Percentiles rank a stretch among this genome's conserved stretches.
These are phyloP conservation scores for Coptotermes formosanus DNA, from an alignment of 1,140 invertebrate genomes.

Conservation along the genomic window DNA sequence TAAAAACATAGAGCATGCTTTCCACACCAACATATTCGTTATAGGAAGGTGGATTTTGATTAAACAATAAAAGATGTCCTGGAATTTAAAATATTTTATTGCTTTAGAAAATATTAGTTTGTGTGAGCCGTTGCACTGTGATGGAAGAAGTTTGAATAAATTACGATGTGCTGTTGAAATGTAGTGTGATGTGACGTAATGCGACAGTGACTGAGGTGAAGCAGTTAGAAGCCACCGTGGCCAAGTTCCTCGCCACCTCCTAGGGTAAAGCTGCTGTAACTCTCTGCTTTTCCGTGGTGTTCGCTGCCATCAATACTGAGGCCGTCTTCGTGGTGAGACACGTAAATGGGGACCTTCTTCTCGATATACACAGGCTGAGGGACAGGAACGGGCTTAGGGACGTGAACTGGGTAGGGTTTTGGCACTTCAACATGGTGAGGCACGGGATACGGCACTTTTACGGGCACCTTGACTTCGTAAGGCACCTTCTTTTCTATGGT, in stretches of 20 bases:
- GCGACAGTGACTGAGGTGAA: background rate
- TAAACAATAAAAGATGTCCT: too few species aligned
- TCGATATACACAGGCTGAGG: constrained; percentile 47
- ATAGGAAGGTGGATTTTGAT: too few species aligned
- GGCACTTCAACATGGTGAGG: constrained; percentile 55
- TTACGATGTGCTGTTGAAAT: background rate
- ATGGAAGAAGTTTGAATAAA: background rate
- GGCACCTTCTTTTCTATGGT: constrained; percentile 44
- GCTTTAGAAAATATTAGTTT: background rate
- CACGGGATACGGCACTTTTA: constrained; percentile 56
- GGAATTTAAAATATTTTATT: background rate
- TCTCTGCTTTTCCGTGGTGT: background rate
- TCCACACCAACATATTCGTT: too few species aligned
- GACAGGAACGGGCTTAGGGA: constrained; percentile 63
- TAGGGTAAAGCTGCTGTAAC: background rate
- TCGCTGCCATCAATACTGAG: background rate
- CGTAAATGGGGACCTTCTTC: constrained; percentile 52
- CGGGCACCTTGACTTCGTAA: constrained; percentile 50
- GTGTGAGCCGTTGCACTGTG: background rate
- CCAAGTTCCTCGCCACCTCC: background rate
- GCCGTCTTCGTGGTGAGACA: constrained; percentile 26
- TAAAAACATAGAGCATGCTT: too few species aligned
- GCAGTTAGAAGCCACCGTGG: background rate
- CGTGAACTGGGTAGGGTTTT: constrained; percentile 44
- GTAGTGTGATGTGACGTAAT: background rate